These are phyloP conservation scores for Rhabdophis nuchalis DNA, from an alignment of 2,797 vertebrate species.

Conservation along the genomic window DNA sequence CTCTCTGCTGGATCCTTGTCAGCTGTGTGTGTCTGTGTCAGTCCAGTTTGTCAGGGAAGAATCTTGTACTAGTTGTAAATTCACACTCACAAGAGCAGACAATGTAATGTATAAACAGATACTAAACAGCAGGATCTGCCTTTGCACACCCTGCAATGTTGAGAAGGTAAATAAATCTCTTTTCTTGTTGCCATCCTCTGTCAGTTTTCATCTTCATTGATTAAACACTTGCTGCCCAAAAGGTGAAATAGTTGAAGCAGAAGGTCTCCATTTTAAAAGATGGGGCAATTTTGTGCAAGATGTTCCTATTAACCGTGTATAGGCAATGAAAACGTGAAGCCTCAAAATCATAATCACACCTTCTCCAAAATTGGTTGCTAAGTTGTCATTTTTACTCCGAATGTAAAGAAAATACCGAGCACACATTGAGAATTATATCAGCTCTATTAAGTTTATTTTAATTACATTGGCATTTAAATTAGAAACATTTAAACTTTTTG, in stretches of 20 bases:
- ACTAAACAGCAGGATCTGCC: background rate
- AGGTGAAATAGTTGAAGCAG: background rate
- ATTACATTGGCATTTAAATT: background rate
- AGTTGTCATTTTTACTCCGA: background rate
- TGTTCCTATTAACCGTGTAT: background rate
- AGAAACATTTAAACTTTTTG: background rate
- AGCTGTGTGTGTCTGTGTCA: background rate
- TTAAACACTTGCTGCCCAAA: background rate
- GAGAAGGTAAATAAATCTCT: background rate
- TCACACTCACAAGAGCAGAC: background rate
- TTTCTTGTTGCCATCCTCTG: background rate
- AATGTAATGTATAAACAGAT: background rate
- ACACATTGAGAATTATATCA: background rate
- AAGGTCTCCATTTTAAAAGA: background rate
- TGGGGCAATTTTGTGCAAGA: background rate
- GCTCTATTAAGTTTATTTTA: background rate
- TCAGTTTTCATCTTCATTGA: background rate
- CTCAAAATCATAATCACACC: background rate
- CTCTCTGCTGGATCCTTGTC: background rate
- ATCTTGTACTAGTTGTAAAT: background rate
- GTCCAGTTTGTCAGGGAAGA: background rate
- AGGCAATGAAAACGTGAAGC: background rate
- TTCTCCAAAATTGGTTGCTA: background rate
- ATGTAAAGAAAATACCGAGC: background rate
- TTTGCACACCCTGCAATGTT: background rate